Base-by-base conservation (phyloP, 1,140 invertebrate genomes). In the Ladona fulva region DNA sequence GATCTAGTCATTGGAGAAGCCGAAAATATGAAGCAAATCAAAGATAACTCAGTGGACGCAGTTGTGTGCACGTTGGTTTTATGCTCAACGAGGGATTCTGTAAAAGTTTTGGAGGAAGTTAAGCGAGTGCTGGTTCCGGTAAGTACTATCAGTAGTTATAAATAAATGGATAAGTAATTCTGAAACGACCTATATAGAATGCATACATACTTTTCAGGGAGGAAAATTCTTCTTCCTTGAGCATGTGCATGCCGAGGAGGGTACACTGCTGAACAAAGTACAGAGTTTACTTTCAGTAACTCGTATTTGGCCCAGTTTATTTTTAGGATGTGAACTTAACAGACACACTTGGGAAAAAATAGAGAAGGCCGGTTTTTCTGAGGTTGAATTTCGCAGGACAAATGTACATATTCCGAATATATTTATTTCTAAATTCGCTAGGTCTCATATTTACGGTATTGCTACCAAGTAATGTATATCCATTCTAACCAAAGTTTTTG, bases 71-170 rank as follows among this genome's bases (percentile, higher is more conserved):
- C 82, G 12, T 74, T 80, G 22, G 83, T 85, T 0, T 77, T 84
- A 0, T 85, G 84, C 76, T 80, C 79, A 74, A 83, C 84, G 14
- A 42, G 77, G 19, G 78, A 84, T 78, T 42, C 82, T 8, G 37
- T 74, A 42, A 77, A 77, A 73, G 80, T 82, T 11, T 42, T 85
- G 19, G 77, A 80, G 44, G 83, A 85, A 80, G 80, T 85, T 24
- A 78, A 78, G 12, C 75, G 84, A 14, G 83, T 85, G 6, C 79
- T 85, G 1, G 83, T 82, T 76, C 81, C 81, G 10, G 84, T 84
- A 80, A 80, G 80, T 80, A 19, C 3, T 3, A 25, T 25, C 24
- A n/a, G n/a, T 37, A 1, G 29, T 37, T 37, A 8, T 37, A 5
- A 37, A 37, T 37, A 5, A 8, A 8, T 37, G 1, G 3, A 37